Evolutionary conservation across 2,113 vertebrate genomes (phyloP).

Genomic region (Hyla sarda): DNA sequence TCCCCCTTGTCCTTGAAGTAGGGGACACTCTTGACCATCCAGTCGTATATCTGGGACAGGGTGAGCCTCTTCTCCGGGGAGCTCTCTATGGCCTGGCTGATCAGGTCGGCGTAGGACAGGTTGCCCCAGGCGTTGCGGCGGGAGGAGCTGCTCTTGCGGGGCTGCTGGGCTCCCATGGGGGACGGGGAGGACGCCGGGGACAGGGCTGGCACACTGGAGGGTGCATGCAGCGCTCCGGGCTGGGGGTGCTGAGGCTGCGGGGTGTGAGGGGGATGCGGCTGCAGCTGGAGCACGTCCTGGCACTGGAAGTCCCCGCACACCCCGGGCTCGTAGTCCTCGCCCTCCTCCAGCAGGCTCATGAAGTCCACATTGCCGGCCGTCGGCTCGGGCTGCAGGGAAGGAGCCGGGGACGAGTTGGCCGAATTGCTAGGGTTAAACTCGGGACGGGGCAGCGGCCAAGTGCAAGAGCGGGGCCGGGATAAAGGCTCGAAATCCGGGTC

Average conservation of each 20-base stretch:
- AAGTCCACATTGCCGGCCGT: slow-evolving; percentile 74
- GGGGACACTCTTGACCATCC: slow-evolving; percentile 97
- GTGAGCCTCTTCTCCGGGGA: slow-evolving; percentile 93
- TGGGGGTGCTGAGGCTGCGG: slow-evolving; percentile 76
- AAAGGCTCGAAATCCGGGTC: slow-evolving; percentile 89
- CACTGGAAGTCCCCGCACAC: slow-evolving; percentile 76
- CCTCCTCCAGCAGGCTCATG: slow-evolving; percentile 89
- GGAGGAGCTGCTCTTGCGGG: slow-evolving; percentile 94
- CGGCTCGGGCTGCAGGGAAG: slow-evolving; percentile 73
- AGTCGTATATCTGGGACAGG: slow-evolving; percentile 96
- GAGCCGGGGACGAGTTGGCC: slow-evolving; percentile 86
- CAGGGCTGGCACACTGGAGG: slow-evolving; percentile 74
- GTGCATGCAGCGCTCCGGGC: slow-evolving; percentile 71
- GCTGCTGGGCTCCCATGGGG: slow-evolving; percentile 76
- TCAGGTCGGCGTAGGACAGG: slow-evolving; percentile 97
- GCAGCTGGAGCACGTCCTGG: slow-evolving; percentile 74
- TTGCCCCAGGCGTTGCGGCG: slow-evolving; percentile 97
- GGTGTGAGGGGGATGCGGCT: slow-evolving; percentile 69
- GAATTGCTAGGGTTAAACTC: slow-evolving; percentile 88
- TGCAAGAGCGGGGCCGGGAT: slow-evolving; percentile 90
- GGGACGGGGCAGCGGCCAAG: slow-evolving; percentile 93
- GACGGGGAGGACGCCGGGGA: slow-evolving; percentile 73
- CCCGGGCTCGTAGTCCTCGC: slow-evolving; percentile 80
- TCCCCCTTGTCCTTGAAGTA: slow-evolving; percentile 76
- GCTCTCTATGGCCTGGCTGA: slow-evolving; percentile 97